Base-by-base conservation (phyloP, 2,113 vertebrate species). In the Serilophus lunatus region DNA sequence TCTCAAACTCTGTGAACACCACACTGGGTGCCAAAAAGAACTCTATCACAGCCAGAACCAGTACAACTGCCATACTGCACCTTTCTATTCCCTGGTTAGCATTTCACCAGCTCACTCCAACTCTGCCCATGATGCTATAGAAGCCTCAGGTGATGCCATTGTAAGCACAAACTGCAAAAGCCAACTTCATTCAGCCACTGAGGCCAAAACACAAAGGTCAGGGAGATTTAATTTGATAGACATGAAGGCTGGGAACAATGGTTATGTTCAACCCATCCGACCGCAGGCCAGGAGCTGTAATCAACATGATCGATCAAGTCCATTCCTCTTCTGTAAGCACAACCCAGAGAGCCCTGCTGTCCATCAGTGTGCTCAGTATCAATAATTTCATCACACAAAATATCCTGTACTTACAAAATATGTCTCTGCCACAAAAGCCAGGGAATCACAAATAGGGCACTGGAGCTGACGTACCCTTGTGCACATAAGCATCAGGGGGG, bases 401-500 rank as follows among this genome's bases (percentile, higher is more conserved):
- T 64, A 49, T 78, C 9, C 45, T 28, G 3, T 36, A 31, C 26
- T 81, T 81, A 66, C 3, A 53, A 74, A 86, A 88, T 6, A 0
- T 18, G 19, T 56, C 64, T 24, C 42, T 83, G 80, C 42, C 35
- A 66, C 35, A 38, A 78, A 31, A 0, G 1, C 13, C 8, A 10
- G 29, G n/a, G 8, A 69, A 54, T 59, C 42, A 60, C 38, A 66
- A 57, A 25, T 12, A 18, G 15, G 19, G 10, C 9, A 19, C 7
- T 38, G 38, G n/a, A 61, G 40, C 3, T 65, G n/a, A 65, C 13
- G 33, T 20, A 23, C 7, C 5, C 15, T 64, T 75, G 42, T 38
- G 28, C 35, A 54, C 6, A 10, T 0, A 0, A 31, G 17, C 12
- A 28, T 33, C 8, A 3, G 3, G 16, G 3, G 9, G 56, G 25